Evolutionary conservation across 2,888 invertebrate species (phyloP).

Genomic region (Yponomeuta evonymella): DNA sequence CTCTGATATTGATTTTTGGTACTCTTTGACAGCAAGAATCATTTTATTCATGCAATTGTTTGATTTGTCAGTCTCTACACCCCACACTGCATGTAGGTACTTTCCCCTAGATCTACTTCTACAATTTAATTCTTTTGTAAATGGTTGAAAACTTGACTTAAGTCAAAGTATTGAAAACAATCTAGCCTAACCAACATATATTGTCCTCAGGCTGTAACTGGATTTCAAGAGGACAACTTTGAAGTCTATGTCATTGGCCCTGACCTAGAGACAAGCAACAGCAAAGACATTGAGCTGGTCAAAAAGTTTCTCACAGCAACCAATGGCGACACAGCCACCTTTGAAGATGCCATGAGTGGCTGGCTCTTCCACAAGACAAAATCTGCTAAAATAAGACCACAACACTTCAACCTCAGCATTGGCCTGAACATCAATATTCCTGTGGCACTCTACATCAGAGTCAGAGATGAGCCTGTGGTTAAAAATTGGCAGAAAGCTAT

Average conservation of each 20-base stretch:
- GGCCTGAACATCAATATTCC: conserved; percentile 78
- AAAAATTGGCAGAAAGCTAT: conserved; percentile 52
- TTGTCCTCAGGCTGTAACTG: conserved; percentile 58
- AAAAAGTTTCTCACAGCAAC: conserved; percentile 57
- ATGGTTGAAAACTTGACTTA: not conserved
- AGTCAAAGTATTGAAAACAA: not conserved
- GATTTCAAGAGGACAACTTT: conserved; percentile 71
- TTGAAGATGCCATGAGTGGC: conserved; percentile 77
- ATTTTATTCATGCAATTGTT: no score
- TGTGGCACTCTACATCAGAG: conserved; percentile 72
- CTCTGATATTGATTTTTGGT: no score
- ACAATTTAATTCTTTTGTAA: no score
- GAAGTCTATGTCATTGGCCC: conserved; percentile 80
- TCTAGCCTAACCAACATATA: not conserved
- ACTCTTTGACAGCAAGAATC: no score
- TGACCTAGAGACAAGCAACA: conserved; percentile 46
- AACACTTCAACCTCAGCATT: conserved; percentile 80
- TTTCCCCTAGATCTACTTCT: no score
- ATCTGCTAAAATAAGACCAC: conserved; percentile 68
- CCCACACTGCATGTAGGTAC: no score
- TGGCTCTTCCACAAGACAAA: conserved; percentile 75
- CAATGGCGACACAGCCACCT: conserved; percentile 66
- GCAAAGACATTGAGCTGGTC: conserved; percentile 44
- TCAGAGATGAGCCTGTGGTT: conserved; percentile 64
- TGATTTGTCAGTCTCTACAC: no score